phyloP scores from a whole-genome alignment of 2,888 invertebrate genomes.

The Drosophila multiciliata region DNA sequence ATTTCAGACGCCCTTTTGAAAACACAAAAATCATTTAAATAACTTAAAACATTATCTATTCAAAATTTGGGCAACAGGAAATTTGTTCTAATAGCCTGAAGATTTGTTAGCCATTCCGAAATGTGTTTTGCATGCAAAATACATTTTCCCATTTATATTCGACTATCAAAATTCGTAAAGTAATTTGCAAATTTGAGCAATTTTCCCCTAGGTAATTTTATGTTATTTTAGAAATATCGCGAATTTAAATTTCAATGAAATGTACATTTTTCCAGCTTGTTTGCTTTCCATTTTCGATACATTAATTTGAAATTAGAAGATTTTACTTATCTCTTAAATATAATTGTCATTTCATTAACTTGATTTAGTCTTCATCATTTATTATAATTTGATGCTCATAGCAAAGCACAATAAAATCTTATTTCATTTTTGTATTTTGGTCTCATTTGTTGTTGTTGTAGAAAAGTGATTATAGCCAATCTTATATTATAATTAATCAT shows the following conservation, averaged over 20 bases:
- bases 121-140: neutral
- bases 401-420: neutral
- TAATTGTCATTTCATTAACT: neutral
- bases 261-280: neutral
- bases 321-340: neutral
- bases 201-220: neutral
- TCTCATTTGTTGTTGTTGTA: neutral
- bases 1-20: slow-evolving; percentile 11
- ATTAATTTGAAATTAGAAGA: neutral
- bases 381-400: neutral
- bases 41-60: neutral
- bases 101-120: neutral
- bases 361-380: neutral
- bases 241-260: neutral
- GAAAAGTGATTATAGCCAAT: too few relatives aligned
- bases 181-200: neutral
- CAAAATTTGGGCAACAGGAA: neutral
- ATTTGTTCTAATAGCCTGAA: neutral
- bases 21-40: neutral
- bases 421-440: neutral
- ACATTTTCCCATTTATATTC: neutral
- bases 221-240: neutral
- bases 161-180: neutral
- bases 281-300: neutral
- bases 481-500: neutral